Conservation (phyloP, 2,888 invertebrate species). For the Sarcophaga rosellei region DNA sequence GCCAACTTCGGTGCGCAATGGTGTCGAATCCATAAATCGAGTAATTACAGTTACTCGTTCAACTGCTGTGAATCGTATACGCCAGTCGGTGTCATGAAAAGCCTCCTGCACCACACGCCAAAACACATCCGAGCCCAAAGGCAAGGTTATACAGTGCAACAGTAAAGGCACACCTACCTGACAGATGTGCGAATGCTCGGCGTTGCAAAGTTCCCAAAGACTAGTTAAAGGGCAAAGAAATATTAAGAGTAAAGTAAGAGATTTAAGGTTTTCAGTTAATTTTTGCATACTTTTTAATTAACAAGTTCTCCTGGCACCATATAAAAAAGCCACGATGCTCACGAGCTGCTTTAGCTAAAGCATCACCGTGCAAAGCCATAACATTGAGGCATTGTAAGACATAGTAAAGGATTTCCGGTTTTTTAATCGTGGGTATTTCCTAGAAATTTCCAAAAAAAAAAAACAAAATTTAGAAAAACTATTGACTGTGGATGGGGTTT, state of each 20-base stretch:
- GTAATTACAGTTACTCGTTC: constrained; percentile 97
- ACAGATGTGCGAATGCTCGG: constrained; percentile 96
- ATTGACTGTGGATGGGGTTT: background rate
- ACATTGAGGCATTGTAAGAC: constrained; percentile 95
- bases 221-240: constrained; percentile 81
- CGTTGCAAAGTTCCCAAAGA: constrained; percentile 95
- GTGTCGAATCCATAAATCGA: constrained; percentile 94
- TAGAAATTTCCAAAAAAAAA: constrained; percentile 76
- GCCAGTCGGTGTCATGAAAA: constrained; percentile 95
- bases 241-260: background rate
- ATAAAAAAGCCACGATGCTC: constrained; percentile 96
- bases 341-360: constrained; percentile 91
- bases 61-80: constrained; percentile 95
- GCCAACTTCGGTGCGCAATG: constrained; percentile 90
- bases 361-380: constrained; percentile 95
- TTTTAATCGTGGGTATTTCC: constrained; percentile 90
- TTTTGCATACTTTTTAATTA: constrained; percentile 91
- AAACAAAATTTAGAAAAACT: background rate
- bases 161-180: constrained; percentile 95
- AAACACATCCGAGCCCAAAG: constrained; percentile 96
- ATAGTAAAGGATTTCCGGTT: constrained; percentile 96
- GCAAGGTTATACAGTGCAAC: constrained; percentile 96
- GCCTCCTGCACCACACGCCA: constrained; percentile 97
- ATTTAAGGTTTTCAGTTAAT: background rate
- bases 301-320: constrained; percentile 97